These are phyloP conservation scores for Zaprionus taronus DNA, from an alignment of 1,140 invertebrate species.

Conservation along the genomic window DNA sequence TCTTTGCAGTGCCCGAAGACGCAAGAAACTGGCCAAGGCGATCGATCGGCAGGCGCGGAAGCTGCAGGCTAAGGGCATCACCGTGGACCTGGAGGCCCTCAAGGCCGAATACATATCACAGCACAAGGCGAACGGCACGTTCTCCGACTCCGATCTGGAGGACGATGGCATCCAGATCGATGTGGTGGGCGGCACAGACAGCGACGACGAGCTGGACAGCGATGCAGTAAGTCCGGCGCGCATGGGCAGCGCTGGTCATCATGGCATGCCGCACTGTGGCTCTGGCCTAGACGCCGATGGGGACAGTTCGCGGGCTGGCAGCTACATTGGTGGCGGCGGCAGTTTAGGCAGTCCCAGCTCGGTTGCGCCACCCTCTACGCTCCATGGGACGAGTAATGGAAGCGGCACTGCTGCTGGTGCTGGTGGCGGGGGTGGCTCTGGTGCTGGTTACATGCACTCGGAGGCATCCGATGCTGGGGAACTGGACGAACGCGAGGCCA, in stretches of 20 bases:
- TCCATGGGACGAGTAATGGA: conserved; percentile 55
- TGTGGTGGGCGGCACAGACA: conserved; percentile 89
- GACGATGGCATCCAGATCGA: conserved; percentile 89
- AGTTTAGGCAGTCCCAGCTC: conserved; percentile 84
- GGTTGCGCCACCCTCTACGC: conserved; percentile 31
- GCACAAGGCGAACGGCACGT: conserved; percentile 87
- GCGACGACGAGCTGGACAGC: conserved; percentile 86
- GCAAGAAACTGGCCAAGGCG: conserved; percentile 96
- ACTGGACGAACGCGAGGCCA: conserved; percentile 48
- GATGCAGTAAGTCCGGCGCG: conserved; percentile 85
- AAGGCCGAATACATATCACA: conserved; percentile 92
- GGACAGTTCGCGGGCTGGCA: conserved; percentile 83
- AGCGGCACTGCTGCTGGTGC: conserved; percentile 33
- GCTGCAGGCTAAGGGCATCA: conserved; percentile 94
- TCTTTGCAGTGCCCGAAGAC: conserved; percentile 89
- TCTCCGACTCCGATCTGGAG: conserved; percentile 89
- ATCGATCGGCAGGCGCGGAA: conserved; percentile 96
- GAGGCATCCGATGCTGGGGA: conserved; percentile 57
- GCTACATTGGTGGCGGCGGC: conserved; percentile 85
- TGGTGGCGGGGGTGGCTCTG: neutral
- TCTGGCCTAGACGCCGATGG: conserved; percentile 87
- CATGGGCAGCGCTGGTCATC: conserved; percentile 57
- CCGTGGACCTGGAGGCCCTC: conserved; percentile 93
- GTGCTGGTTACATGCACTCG: conserved; percentile 30
- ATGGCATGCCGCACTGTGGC: conserved; percentile 87